Evolutionary conservation across 1,140 invertebrate genomes (phyloP).

Genomic region (Lycorma delicatula): DNA sequence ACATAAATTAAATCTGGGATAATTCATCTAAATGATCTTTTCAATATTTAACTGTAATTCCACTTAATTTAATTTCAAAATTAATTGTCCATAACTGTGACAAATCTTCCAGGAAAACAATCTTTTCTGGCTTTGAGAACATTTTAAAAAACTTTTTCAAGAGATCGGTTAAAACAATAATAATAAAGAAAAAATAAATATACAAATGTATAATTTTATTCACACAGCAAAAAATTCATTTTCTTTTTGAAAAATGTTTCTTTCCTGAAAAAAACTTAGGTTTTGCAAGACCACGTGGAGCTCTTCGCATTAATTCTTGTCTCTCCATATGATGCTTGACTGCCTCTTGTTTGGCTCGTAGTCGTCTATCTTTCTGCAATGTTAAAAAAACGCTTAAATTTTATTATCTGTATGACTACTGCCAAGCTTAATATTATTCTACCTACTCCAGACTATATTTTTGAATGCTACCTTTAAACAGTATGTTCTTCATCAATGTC

Average conservation of each 20-base stretch:
- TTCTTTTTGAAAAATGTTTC: not conserved
- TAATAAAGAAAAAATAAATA: too few relatives aligned
- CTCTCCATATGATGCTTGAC: slow-evolving; percentile 22
- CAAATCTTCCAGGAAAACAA: too few relatives aligned
- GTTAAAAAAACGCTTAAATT: not conserved
- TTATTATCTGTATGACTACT: not conserved
- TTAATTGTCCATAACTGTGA: too few relatives aligned
- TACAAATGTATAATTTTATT: too few relatives aligned
- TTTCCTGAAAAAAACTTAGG: slow-evolving; percentile 23
- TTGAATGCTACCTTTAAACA: not conserved
- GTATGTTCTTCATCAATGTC: not conserved
- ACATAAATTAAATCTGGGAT: too few relatives aligned
- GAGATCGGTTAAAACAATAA: too few relatives aligned
- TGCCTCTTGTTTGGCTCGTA: slow-evolving; percentile 10
- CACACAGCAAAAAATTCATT: too few relatives aligned
- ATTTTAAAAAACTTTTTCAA: too few relatives aligned
- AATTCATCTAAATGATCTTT: too few relatives aligned
- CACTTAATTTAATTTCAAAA: too few relatives aligned
- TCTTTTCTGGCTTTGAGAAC: too few relatives aligned
- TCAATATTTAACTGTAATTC: too few relatives aligned
- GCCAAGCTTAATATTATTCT: not conserved
- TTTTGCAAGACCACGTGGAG: slow-evolving; percentile 18
- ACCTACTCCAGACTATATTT: not conserved
- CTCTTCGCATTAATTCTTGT: slow-evolving; percentile 19
- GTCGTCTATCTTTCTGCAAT: slow-evolving; percentile 16